Percentiles rank a stretch among this genome's conserved stretches.
Conservation (phyloP, 1,140 invertebrate species). For the Solen grandis region DNA sequence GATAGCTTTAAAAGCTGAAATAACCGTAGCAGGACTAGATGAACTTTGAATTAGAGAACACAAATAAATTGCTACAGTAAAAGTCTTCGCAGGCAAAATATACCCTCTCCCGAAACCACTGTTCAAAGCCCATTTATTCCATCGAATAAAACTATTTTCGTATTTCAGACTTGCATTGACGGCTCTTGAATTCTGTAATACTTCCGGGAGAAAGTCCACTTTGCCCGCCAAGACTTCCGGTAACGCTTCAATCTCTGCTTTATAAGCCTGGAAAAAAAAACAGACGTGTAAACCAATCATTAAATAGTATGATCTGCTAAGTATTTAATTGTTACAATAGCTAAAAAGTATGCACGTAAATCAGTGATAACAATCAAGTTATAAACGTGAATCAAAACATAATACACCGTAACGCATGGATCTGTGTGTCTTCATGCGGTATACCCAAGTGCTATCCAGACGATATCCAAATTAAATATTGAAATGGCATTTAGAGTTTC, state of each 20-base stretch:
- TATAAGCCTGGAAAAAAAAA: conserved; percentile 21
- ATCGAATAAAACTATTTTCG: conserved; percentile 35
- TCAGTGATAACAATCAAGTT: not conserved
- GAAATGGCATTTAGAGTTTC: no score
- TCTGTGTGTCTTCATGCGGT: no score
- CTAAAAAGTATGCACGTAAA: not conserved
- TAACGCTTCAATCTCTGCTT: conserved; percentile 27
- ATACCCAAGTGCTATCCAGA: no score
- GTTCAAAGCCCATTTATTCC: conserved; percentile 25
- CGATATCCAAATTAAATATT: no score
- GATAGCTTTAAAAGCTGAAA: conserved; percentile 25
- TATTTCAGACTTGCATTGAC: conserved; percentile 17
- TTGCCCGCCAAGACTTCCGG: conserved; percentile 35
- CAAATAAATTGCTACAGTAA: conserved; percentile 32
- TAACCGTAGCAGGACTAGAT: conserved; percentile 2
- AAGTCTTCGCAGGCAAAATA: conserved; percentile 32
- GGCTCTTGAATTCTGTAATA: conserved; percentile 21
- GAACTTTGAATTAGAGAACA: conserved; percentile 31
- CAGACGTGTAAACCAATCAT: not conserved
- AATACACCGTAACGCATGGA: no score
- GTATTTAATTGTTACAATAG: not conserved
- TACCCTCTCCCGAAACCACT: conserved; percentile 27
- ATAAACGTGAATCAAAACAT: not conserved
- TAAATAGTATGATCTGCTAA: not conserved
- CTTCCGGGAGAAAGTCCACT: conserved; percentile 20